Evolutionary conservation across 1,140 invertebrate species (phyloP).

Genomic region (Tachypleus tridentatus): DNA sequence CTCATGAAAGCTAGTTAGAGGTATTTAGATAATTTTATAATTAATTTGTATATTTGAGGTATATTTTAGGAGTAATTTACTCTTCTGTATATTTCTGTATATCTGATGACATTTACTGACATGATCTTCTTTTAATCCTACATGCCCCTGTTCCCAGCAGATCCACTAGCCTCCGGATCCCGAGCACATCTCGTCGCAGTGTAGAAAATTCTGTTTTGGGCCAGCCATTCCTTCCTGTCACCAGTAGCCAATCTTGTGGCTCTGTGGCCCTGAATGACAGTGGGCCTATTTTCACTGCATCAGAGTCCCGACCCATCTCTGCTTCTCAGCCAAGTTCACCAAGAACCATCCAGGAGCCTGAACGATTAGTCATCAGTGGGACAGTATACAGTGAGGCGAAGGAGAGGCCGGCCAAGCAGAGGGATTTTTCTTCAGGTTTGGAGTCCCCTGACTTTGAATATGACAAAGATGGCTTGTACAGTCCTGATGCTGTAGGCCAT

Average conservation of each 20-base stretch:
- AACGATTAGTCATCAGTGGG: conserved; percentile 15
- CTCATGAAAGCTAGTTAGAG: too few relatives aligned
- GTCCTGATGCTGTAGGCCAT: conserved; percentile 32
- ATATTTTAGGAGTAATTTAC: neutral
- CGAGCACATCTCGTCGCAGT: conserved; percentile 23
- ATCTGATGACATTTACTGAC: neutral
- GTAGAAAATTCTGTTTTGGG: conserved; percentile 27
- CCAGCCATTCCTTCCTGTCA: conserved; percentile 29
- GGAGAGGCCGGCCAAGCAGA: conserved; percentile 10
- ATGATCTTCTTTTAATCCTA: neutral
- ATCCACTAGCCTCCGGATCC: conserved; percentile 24
- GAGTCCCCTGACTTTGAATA: conserved; percentile 20
- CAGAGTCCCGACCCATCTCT: conserved; percentile 15
- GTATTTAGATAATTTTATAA: neutral
- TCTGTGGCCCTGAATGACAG: conserved; percentile 20
- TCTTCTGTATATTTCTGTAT: neutral
- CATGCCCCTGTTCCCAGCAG: conserved; percentile 5
- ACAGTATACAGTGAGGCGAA: conserved; percentile 14
- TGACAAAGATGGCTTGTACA: conserved; percentile 28
- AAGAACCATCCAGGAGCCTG: conserved; percentile 13
- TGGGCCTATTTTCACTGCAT: conserved; percentile 10
- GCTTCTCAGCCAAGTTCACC: conserved; percentile 12
- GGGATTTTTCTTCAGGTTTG: conserved; percentile 22
- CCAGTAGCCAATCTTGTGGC: conserved; percentile 27
- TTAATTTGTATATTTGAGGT: neutral